A percentile compares a stretch with the other conserved stretches of the same genome.
Evolutionary conservation across 2,888 invertebrate species (phyloP).

Genomic region (Agriopis marginaria): DNA sequence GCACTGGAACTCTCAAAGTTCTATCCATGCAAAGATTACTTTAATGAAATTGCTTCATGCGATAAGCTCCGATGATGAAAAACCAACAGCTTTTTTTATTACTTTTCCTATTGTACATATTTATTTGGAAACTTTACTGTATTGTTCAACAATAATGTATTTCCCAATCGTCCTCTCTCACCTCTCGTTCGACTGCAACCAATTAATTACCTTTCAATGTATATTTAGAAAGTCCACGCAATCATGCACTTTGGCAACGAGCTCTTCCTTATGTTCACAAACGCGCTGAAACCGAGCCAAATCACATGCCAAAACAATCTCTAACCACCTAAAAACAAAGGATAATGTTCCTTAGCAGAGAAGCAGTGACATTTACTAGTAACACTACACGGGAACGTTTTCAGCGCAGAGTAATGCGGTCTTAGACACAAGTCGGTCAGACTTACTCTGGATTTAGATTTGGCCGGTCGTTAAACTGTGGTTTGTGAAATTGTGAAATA

Average conservation of each 20-base stretch:
- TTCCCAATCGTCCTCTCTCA: conserved; percentile 23
- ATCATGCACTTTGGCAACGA: conserved; percentile 63
- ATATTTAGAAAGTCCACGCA: conserved; percentile 54
- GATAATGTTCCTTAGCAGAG: conserved; percentile 16
- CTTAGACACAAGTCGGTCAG: conserved; percentile 73
- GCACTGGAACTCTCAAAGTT: no score
- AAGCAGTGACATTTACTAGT: conserved; percentile 71
- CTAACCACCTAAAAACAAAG: conserved; percentile 27
- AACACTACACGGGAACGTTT: conserved; percentile 67
- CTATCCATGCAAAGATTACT: no score
- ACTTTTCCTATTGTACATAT: background rate
- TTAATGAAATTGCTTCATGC: no score
- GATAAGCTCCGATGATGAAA: no score
- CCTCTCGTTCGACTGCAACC: conserved; percentile 21
- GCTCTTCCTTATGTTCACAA: conserved; percentile 60
- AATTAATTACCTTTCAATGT: conserved; percentile 40
- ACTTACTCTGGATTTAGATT: conserved; percentile 72
- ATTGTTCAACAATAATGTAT: background rate
- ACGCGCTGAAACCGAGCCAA: conserved; percentile 25
- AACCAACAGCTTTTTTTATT: no score
- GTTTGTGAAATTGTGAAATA: conserved; percentile 48
- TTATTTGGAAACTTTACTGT: background rate
- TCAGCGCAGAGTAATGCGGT: conserved; percentile 71
- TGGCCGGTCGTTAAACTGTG: conserved; percentile 59
- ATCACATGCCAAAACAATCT: conserved; percentile 34